Conservation (phyloP, 2,888 invertebrate species). For the Mesochorus sp. region DNA sequence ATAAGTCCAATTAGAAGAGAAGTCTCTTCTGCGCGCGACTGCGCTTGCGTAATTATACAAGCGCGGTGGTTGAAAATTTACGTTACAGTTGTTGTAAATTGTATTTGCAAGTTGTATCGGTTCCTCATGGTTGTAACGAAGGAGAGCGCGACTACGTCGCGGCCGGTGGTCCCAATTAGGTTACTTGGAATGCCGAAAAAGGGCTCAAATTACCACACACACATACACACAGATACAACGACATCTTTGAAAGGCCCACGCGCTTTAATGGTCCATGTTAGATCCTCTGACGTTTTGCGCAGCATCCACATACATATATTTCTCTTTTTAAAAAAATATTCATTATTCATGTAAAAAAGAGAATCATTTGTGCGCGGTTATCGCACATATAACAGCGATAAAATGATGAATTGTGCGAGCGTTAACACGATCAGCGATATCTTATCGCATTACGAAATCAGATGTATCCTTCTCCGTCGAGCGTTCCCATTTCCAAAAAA, state of each 20-base stretch:
- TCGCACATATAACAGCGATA: no score
- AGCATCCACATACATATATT: no score
- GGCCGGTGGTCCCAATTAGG: conserved; percentile 78
- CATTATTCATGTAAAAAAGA: no score
- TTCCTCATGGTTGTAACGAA: background rate
- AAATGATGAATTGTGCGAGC: no score
- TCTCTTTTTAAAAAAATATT: no score
- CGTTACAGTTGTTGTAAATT: background rate
- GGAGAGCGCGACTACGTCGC: background rate
- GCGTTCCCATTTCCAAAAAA: no score
- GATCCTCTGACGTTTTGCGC: no score
- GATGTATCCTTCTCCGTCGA: background rate
- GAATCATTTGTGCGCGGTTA: no score
- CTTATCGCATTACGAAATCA: background rate
- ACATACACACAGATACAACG: conserved; percentile 38
- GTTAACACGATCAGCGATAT: no score
- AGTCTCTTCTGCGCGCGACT: no score
- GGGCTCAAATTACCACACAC: conserved; percentile 72
- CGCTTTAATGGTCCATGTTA: conserved; percentile 39
- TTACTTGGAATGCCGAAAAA: conserved; percentile 72
- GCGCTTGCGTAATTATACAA: no score
- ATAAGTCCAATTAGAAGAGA: conserved; percentile 63
- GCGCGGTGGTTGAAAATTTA: no score
- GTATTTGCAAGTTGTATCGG: conserved; percentile 36
- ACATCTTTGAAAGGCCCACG: conserved; percentile 31